Percentiles rank a stretch among this genome's conserved stretches.
Evolutionary conservation across 2,113 vertebrate species (phyloP).

Genomic region (Microtus pennsylvanicus): DNA sequence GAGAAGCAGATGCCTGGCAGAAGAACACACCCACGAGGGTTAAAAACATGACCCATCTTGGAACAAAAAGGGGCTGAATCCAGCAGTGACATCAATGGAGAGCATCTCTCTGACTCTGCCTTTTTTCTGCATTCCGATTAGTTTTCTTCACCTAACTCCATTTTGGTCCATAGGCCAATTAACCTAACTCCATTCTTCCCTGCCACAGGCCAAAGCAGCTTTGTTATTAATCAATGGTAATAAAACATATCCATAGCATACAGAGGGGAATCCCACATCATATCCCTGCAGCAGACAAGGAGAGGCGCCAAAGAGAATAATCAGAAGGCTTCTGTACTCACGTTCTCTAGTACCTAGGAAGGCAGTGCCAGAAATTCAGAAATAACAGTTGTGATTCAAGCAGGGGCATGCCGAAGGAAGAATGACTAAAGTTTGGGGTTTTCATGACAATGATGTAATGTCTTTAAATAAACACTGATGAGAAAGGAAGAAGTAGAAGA

Average conservation of each 20-base stretch:
- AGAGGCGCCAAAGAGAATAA: neutral
- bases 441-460: neutral
- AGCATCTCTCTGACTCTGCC: too few relatives aligned
- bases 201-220: too few relatives aligned
- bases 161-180: too few relatives aligned
- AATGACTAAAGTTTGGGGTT: neutral
- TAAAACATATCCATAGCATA: too few relatives aligned
- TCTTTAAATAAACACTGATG: neutral
- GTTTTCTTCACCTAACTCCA: too few relatives aligned
- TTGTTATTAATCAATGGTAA: too few relatives aligned
- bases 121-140: too few relatives aligned
- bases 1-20: too few relatives aligned
- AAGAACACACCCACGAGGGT: too few relatives aligned
- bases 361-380: neutral
- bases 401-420: neutral
- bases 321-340: neutral
- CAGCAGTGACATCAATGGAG: rapidly evolving
- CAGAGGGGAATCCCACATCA: too few relatives aligned
- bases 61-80: neutral
- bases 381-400: neutral
- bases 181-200: too few relatives aligned
- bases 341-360: neutral
- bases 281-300: rapidly evolving
- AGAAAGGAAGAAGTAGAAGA: neutral
- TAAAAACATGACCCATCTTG: neutral